Base-by-base conservation (phyloP, 2,888 invertebrate genomes). In the Tupiocoris notatus region DNA sequence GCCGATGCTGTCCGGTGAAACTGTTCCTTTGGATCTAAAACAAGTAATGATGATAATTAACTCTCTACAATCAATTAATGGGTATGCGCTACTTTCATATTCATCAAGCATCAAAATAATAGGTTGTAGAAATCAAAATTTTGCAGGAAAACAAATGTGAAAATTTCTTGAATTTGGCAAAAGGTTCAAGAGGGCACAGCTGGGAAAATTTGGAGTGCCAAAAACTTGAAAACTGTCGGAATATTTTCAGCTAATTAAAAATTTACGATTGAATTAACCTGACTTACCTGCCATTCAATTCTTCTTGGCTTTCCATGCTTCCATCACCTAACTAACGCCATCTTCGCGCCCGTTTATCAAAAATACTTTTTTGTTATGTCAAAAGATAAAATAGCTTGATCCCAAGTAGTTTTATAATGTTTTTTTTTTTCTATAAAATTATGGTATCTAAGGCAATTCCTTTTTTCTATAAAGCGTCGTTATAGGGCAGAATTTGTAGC, bases 381-480 rank as follows among this genome's bases (percentile, higher is more conserved):
- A 62, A 63, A 63, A 73, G n/a, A n/a, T n/a, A n/a, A n/a, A n/a
- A 73, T 63, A 58, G 20, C 18, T 73, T 73, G 73, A 73, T 73
- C 73, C 73, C 73, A 25, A 63, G 17, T n/a, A 17, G 21, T 24
- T 9, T 20, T 71, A 61, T 21, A 9, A 16, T 73, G 16, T 22
- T 62, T 73, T 73, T 16, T 9, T 63, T 63, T 73, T 63, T 39
- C 21, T n/a, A 39, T 65, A 17, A 2, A 39, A 24, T 39, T 39
- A 39, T 63, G 24, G 21, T 9, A 7, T 7, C n/a, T 59, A 59
- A 59, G 59, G 39, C 24, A 65, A 65, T 65, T 65, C 39, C 65
- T 65, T 65, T 22, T 17, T 17, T 6, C 17, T 39, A n/a, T 23
- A 25, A 24, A 12, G 25, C n/a, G n/a, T n/a, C n/a, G n/a, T n/a